Evolutionary conservation across 2,113 vertebrate genomes (phyloP).

Genomic region (Marmota flaviventris): DNA sequence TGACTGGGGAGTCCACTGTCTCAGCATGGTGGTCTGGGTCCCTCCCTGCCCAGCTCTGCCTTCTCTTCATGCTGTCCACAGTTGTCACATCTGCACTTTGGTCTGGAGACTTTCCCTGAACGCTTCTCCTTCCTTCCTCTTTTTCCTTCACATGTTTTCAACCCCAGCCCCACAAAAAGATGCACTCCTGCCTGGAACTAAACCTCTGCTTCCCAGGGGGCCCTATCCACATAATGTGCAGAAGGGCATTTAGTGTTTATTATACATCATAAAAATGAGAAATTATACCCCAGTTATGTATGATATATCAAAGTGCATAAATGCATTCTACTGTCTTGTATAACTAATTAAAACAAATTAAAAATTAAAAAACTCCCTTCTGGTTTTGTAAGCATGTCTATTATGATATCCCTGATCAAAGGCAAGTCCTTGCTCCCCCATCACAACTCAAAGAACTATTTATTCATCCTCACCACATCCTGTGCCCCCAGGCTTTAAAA

Average conservation of each 20-base stretch:
- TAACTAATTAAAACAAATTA: too few species aligned
- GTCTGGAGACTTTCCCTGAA: background rate
- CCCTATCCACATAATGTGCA: too few species aligned
- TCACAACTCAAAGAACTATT: background rate
- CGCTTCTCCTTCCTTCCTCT: background rate
- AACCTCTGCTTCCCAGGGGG: background rate
- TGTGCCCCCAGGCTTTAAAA: background rate
- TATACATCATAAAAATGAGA: too few species aligned
- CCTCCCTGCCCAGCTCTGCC: background rate
- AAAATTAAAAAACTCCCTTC: background rate
- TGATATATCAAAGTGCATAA: too few species aligned
- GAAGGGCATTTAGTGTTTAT: background rate
- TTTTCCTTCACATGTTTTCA: background rate
- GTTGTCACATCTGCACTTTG: background rate
- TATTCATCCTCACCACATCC: background rate
- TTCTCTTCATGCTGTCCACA: background rate
- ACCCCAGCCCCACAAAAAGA: background rate
- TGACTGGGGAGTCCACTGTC: background rate
- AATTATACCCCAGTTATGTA: too few species aligned
- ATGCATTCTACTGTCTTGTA: too few species aligned
- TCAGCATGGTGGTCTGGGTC: background rate
- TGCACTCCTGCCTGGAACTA: background rate
- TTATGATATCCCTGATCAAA: background rate
- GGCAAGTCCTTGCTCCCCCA: background rate
- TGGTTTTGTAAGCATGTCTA: background rate